These are phyloP conservation scores for Andrena camellia DNA, from an alignment of 2,888 invertebrate species.

Conservation along the genomic window DNA sequence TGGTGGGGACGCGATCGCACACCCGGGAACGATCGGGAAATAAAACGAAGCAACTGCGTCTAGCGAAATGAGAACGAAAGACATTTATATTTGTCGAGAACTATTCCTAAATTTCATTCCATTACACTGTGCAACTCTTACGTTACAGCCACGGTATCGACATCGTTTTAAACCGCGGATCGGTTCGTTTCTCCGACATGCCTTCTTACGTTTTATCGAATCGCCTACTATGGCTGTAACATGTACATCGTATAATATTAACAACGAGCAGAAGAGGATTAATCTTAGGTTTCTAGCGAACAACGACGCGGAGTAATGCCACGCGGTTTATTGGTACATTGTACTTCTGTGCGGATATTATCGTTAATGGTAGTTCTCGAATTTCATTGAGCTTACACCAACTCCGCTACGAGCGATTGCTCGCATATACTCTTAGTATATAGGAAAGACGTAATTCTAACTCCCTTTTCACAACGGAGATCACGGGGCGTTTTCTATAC, in stretches of 20 bases:
- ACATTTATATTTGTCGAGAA: conserved; percentile 66
- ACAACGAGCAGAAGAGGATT: conserved; percentile 34
- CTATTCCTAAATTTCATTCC: conserved; percentile 42
- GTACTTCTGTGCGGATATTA: neutral
- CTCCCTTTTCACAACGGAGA: conserved; percentile 8
- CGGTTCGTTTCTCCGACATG: neutral
- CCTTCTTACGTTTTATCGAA: conserved; percentile 1
- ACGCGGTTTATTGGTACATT: conserved; percentile 3
- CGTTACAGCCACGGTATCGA: conserved; percentile 67
- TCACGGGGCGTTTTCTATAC: neutral
- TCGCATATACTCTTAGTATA: neutral
- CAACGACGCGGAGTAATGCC: conserved; percentile 25
- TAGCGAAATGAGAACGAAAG: conserved; percentile 66
- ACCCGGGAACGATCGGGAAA: conserved; percentile 45
- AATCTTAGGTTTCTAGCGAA: conserved; percentile 25
- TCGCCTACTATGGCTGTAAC: conserved; percentile 69
- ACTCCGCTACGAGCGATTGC: neutral
- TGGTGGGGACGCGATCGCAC: conserved; percentile 31
- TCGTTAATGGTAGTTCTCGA: conserved; percentile 2
- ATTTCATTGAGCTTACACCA: neutral
- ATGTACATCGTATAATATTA: conserved; percentile 70
- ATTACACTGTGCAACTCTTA: conserved; percentile 64
- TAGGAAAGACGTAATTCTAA: conserved; percentile 7
- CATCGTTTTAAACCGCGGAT: conserved; percentile 8
- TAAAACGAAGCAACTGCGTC: conserved; percentile 53